phyloP scores from a whole-genome alignment of 2,888 invertebrate genomes.

The Sthenelais limicola region DNA sequence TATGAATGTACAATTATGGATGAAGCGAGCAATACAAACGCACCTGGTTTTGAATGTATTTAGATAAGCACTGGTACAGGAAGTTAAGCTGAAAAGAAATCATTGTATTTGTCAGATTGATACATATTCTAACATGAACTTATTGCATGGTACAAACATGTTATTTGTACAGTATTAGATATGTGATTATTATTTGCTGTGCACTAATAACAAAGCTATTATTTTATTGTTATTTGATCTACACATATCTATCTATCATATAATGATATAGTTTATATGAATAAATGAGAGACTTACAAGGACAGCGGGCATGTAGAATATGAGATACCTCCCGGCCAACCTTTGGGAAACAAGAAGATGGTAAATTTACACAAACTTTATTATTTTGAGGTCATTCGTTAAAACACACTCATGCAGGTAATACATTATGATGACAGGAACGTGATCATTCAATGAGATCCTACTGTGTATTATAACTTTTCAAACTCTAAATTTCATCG shows the following conservation, averaged over 20 bases:
- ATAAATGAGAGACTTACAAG: conserved; percentile 48
- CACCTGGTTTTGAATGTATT: conserved; percentile 43
- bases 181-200: no score
- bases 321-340: conserved; percentile 47
- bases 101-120: not conserved
- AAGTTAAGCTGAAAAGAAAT: conserved; percentile 39
- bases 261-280: no score
- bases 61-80: conserved; percentile 39
- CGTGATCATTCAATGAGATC: no score
- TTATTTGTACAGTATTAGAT: no score
- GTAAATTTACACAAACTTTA: not conserved
- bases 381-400: not conserved
- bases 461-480: no score
- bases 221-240: no score
- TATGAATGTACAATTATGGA: no score
- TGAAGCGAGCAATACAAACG: no score
- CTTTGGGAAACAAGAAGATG: conserved; percentile 34
- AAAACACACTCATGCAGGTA: not conserved
- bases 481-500: no score
- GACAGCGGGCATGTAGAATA: conserved; percentile 43
- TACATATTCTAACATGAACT: not conserved
- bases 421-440: no score
- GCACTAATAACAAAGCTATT: no score
- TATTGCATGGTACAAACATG: not conserved
- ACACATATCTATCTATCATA: no score